A percentile compares a stretch with the other conserved stretches of the same genome.
Conservation (phyloP, 1,140 invertebrate species). For the Pachyrhynchus sulphureomaculatus region DNA sequence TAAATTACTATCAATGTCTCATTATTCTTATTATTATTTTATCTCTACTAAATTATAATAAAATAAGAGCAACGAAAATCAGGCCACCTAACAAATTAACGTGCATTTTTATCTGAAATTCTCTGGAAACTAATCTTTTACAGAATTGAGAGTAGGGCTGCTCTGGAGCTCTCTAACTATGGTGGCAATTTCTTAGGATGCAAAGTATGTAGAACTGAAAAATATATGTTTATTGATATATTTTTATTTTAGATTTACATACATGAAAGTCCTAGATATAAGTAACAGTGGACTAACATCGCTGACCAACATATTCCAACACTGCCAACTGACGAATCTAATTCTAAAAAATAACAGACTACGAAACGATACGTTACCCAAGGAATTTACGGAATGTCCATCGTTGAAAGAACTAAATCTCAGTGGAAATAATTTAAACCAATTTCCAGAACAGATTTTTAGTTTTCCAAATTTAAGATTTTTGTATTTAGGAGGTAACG, state of each 20-base stretch:
- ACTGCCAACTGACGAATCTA: slow-evolving; percentile 73
- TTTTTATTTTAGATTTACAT: slow-evolving; percentile 58
- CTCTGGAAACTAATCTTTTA: too few species aligned
- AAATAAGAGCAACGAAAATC: too few species aligned
- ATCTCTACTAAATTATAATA: too few species aligned
- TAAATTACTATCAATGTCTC: too few species aligned
- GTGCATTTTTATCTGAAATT: too few species aligned
- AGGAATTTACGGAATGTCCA: slow-evolving; percentile 65
- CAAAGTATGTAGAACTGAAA: too few species aligned
- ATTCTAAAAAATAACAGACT: slow-evolving; percentile 87
- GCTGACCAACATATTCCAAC: slow-evolving; percentile 73
- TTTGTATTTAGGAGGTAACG: slow-evolving; percentile 89
- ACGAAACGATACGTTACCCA: slow-evolving; percentile 79
- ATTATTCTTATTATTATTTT: too few species aligned
- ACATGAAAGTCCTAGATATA: slow-evolving; percentile 76
- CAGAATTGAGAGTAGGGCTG: too few species aligned
- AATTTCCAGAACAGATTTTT: slow-evolving; percentile 84
- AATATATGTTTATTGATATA: too few species aligned
- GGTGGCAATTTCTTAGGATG: too few species aligned
- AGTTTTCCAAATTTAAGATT: slow-evolving; percentile 75
- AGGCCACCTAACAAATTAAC: too few species aligned
- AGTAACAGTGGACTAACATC: slow-evolving; percentile 81
- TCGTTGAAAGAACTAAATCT: slow-evolving; percentile 83
- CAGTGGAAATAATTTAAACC: slow-evolving; percentile 83
- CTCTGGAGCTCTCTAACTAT: too few species aligned